These are phyloP conservation scores for Stigmatopora nigra DNA, from an alignment of 2,113 vertebrate genomes.

Conservation along the genomic window DNA sequence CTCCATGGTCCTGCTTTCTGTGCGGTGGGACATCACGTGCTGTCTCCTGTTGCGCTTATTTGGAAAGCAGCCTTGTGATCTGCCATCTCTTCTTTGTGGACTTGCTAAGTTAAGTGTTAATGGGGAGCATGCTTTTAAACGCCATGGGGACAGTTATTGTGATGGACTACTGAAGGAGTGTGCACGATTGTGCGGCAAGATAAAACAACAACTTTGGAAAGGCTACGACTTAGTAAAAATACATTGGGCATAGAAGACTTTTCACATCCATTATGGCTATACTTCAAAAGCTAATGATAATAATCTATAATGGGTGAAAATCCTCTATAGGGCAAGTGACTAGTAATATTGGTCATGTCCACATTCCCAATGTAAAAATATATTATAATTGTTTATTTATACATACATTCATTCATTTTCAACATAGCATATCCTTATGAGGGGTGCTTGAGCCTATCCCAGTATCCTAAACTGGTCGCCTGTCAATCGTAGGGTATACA, in stretches of 20 bases:
- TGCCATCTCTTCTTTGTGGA: slow-evolving; percentile 56
- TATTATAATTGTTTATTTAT: too few species aligned
- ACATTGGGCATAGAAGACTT: neutral
- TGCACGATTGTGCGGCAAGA: slow-evolving; percentile 14
- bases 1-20: slow-evolving; percentile 40
- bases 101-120: slow-evolving; percentile 47
- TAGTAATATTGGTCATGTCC: too few species aligned
- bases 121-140: slow-evolving; percentile 36
- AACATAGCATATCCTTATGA: too few species aligned
- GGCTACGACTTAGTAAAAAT: neutral
- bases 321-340: too few species aligned
- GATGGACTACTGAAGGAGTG: slow-evolving; percentile 29
- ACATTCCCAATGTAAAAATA: too few species aligned
- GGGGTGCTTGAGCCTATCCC: too few species aligned
- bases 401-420: too few species aligned
- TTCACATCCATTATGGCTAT: too few species aligned
- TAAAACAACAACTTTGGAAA: neutral
- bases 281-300: too few species aligned
- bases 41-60: slow-evolving; percentile 60
- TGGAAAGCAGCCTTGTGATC: slow-evolving; percentile 54
- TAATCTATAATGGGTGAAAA: too few species aligned
- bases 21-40: slow-evolving; percentile 54
- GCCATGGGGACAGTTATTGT: slow-evolving; percentile 35
- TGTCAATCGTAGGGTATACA: too few species aligned
- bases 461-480: too few species aligned